Percentiles rank a stretch among this genome's conserved stretches.
These are phyloP conservation scores for Lucilia sericata DNA, from an alignment of 1,140 invertebrate genomes.

Conservation along the genomic window DNA sequence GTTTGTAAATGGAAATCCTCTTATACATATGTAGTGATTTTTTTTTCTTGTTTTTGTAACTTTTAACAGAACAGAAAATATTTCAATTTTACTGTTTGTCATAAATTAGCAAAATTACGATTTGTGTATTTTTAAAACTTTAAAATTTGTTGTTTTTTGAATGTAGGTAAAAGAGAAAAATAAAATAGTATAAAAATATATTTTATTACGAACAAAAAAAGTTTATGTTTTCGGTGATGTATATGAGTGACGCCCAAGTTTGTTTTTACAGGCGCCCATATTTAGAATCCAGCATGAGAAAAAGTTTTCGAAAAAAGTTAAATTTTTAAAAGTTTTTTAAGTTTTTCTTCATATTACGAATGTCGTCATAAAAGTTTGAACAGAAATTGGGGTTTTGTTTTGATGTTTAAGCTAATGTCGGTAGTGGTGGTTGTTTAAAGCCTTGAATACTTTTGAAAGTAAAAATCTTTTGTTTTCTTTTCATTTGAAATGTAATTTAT, in stretches of 20 bases:
- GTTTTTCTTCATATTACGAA: background rate
- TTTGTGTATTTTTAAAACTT: slow-evolving; percentile 7
- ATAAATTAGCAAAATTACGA: slow-evolving; percentile 29
- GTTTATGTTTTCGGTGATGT: background rate
- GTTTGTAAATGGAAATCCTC: background rate
- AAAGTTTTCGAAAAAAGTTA: background rate
- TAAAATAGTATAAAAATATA: background rate
- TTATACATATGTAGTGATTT: too few relatives aligned
- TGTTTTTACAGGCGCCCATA: background rate
- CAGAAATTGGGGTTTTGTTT: too few relatives aligned
- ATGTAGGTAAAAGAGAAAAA: background rate
- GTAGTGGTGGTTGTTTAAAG: too few relatives aligned
- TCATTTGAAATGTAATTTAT: too few relatives aligned
- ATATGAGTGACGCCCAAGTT: background rate
- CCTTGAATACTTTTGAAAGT: too few relatives aligned
- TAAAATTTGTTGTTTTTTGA: background rate
- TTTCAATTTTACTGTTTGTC: slow-evolving; percentile 21
- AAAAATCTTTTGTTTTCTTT: too few relatives aligned
- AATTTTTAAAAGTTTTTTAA: too few relatives aligned
- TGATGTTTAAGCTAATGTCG: too few relatives aligned
- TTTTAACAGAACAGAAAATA: background rate
- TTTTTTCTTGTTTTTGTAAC: background rate
- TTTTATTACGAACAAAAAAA: slow-evolving; percentile 5
- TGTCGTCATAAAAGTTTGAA: background rate
- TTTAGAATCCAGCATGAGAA: background rate